Base-by-base conservation (phyloP, 2,797 vertebrate genomes). In the Meriones psammophilus region DNA sequence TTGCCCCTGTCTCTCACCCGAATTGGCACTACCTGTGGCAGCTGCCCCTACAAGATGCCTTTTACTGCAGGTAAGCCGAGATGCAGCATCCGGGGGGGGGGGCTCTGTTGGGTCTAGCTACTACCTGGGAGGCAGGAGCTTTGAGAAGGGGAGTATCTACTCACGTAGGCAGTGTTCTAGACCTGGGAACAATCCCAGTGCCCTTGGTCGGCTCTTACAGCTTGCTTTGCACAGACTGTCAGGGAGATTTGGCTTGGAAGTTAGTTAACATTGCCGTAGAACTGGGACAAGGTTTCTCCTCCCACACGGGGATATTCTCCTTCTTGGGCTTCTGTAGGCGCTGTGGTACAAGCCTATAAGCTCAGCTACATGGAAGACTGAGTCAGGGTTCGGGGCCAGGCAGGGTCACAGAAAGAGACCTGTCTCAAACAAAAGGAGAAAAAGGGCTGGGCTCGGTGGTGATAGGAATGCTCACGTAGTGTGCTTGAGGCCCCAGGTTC, bases 1-100 rank as follows among this genome's bases (percentile, higher is more conserved):
- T 96, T 99, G 98, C 99, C 99, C 56, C 97, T 99, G 97, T 98
- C 99, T 0, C 93, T 99, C 96, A 98, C 98, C 97, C 99, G 99
- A 96, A 96, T 99, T 28, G 98, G 99, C 98, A 99, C 99, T 1
- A 98, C 99, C 96, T 99, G 99, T 98, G 98, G 97, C 97, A 98
- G 98, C 98, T 99, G 99, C 98, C 98, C 98, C 98, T 99, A 99
- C 97, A 98, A 99, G 98, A 99, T 99, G 98, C 98, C 98, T 98
- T 98, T 98, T 98, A 99, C 99, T 98, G 99, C 99, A 99, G 99
- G 99, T 99, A 98, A 99, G 99, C 17, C 17, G 81, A 88, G 66
- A 84, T 2, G 3, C 0, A 8, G 76, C 58, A 8, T 90, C 42
- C 80, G 17, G 28, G 69, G 58, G 28, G 69, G 58, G 62, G 76